These are phyloP conservation scores for Synanthedon tipuliformis DNA, from an alignment of 2,888 invertebrate genomes.

Conservation along the genomic window DNA sequence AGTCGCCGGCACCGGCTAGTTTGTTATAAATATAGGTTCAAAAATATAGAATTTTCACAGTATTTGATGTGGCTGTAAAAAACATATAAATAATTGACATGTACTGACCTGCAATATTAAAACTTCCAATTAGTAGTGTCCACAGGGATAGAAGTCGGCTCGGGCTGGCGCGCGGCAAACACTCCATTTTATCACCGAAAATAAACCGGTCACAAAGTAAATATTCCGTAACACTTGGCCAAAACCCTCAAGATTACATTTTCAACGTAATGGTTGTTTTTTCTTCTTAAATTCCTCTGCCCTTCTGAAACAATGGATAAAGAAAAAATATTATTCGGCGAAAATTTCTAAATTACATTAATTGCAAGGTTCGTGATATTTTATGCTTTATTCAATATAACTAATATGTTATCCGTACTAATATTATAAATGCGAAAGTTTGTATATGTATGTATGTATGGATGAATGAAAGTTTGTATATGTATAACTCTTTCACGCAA, in stretches of 20 bases:
- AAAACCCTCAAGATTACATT: constrained; percentile 27
- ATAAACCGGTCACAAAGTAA: constrained; percentile 12
- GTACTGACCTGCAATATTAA: constrained; percentile 48
- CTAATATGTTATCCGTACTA: no score
- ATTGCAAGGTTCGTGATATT: no score
- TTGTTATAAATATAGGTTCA: no score
- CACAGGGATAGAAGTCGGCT: constrained; percentile 43
- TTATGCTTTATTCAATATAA: no score
- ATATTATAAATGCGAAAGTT: no score
- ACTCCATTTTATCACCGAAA: constrained; percentile 41
- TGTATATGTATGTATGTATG: no score
- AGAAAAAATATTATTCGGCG: constrained; percentile 8
- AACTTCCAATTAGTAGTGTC: constrained; percentile 46
- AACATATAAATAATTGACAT: neutral
- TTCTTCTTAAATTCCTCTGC: constrained; percentile 7
- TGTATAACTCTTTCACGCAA: no score
- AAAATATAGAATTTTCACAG: no score
- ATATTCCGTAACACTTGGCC: constrained; percentile 19
- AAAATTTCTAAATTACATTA: no score
- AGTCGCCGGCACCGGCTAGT: no score
- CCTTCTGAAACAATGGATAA: constrained; percentile 17
- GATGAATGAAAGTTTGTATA: no score
- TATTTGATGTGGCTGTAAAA: neutral
- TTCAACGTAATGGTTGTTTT: constrained; percentile 20
- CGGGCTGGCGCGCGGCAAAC: constrained; percentile 29